These are phyloP conservation scores for Ptychadena robeensis DNA, from an alignment of 2,797 vertebrate genomes.

Conservation along the genomic window DNA sequence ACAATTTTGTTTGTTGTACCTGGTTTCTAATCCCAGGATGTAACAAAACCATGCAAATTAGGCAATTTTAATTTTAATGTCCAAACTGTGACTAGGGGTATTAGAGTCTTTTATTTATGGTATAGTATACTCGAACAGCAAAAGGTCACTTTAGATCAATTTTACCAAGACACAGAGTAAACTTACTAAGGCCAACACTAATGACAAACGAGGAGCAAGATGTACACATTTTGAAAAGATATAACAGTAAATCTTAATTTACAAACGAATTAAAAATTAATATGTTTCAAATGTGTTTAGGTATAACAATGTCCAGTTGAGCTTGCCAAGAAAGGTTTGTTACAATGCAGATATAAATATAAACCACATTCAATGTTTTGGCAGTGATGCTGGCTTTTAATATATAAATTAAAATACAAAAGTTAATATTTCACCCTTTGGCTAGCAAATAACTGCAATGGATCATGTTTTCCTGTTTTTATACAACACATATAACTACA, in stretches of 20 bases:
- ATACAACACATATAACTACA: slow-evolving; percentile 33
- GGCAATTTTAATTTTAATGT: slow-evolving; percentile 50
- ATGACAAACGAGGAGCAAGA: slow-evolving; percentile 76
- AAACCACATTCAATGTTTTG: slow-evolving; percentile 77
- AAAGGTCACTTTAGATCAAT: slow-evolving; percentile 82
- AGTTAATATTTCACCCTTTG: slow-evolving; percentile 66
- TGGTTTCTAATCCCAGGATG: neutral
- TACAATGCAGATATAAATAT: slow-evolving; percentile 81
- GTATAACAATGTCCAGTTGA: slow-evolving; percentile 73
- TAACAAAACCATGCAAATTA: slow-evolving; percentile 43
- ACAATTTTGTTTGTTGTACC: neutral
- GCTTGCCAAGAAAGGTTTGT: slow-evolving; percentile 74
- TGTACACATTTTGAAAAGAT: slow-evolving; percentile 80
- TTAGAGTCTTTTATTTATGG: slow-evolving; percentile 65
- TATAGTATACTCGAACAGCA: slow-evolving; percentile 79
- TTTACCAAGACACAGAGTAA: slow-evolving; percentile 72
- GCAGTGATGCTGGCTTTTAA: slow-evolving; percentile 85
- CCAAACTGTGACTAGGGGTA: slow-evolving; percentile 65
- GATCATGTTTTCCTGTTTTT: slow-evolving; percentile 62
- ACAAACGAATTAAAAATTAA: slow-evolving; percentile 73
- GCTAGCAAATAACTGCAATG: slow-evolving; percentile 68
- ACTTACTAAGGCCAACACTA: slow-evolving; percentile 77
- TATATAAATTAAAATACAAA: slow-evolving; percentile 71
- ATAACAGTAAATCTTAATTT: slow-evolving; percentile 74
- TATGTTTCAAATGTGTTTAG: slow-evolving; percentile 73